Evolutionary conservation across 2,888 invertebrate species (phyloP).

Genomic region (Drosophila lacicola): DNA sequence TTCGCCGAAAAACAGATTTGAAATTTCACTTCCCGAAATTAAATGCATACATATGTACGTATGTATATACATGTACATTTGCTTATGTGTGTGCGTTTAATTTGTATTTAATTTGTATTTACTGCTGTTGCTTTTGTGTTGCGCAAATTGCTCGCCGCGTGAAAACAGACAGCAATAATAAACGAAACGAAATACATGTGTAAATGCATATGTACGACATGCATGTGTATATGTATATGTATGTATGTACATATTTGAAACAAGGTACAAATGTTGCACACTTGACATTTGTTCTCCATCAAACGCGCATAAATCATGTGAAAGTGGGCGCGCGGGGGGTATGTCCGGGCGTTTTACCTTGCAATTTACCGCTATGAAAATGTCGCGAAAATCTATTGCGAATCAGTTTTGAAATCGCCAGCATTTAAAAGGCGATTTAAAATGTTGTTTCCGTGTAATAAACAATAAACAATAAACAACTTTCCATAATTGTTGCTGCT

Average conservation of each 20-base stretch:
- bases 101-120: constrained; percentile 47
- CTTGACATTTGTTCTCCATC: constrained; percentile 54
- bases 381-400: constrained; percentile 47
- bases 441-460: constrained; percentile 75
- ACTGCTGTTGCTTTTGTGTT: constrained; percentile 23
- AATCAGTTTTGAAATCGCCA: constrained; percentile 21
- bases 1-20: constrained; percentile 31
- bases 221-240: background rate
- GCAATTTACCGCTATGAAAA: constrained; percentile 50
- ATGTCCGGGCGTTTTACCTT: constrained; percentile 33
- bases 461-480: constrained; percentile 69
- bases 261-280: constrained; percentile 35
- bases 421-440: constrained; percentile 47
- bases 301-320: constrained; percentile 11
- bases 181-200: constrained; percentile 1
- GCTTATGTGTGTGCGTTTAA: constrained; percentile 15
- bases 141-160: constrained; percentile 23
- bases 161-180: constrained; percentile 34
- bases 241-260: constrained; percentile 16
- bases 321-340: background rate
- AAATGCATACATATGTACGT: constrained; percentile 10
- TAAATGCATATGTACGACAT: background rate
- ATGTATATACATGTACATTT: background rate
- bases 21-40: constrained; percentile 65
- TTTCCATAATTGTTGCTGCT: constrained; percentile 59